A percentile compares a stretch with the other conserved stretches of the same genome.
phyloP scores from a whole-genome alignment of 2,888 invertebrate genomes.

The Drosophila prolongata region DNA sequence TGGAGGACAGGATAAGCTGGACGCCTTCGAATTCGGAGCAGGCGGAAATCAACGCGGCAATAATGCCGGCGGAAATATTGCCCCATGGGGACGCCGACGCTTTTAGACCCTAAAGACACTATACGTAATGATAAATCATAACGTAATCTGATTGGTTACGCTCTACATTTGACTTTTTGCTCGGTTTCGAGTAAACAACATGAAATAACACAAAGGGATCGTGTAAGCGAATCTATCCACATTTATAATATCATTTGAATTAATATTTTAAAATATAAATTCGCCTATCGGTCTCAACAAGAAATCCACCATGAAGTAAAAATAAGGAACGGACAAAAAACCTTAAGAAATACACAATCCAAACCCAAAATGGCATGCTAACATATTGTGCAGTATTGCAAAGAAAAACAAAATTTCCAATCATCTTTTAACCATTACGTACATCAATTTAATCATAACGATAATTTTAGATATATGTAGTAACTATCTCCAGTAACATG shows the following conservation, averaged over 20 bases:
- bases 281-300: conserved; percentile 1
- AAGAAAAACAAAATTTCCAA: conserved; percentile 8
- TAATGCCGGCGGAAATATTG: conserved; percentile 81
- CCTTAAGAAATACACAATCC: conserved; percentile 1
- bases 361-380: neutral
- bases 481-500: conserved; percentile 17
- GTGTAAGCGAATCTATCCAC: neutral
- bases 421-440: conserved; percentile 11
- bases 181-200: neutral
- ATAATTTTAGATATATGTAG: conserved; percentile 39
- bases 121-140: conserved; percentile 7
- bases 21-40: conserved; percentile 82
- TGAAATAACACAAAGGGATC: conserved; percentile 4
- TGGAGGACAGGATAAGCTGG: conserved; percentile 5
- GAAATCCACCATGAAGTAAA: conserved; percentile 2
- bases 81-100: conserved; percentile 84
- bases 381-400: conserved; percentile 7
- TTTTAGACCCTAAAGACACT: conserved; percentile 72
- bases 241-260: conserved; percentile 23
- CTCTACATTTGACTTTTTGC: neutral
- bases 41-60: conserved; percentile 78
- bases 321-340: conserved; percentile 8
- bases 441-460: conserved; percentile 41
- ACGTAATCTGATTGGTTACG: conserved; percentile 6
- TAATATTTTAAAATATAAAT: conserved; percentile 5